These are phyloP conservation scores for Achroia grisella DNA, from an alignment of 1,140 invertebrate genomes.

Conservation along the genomic window DNA sequence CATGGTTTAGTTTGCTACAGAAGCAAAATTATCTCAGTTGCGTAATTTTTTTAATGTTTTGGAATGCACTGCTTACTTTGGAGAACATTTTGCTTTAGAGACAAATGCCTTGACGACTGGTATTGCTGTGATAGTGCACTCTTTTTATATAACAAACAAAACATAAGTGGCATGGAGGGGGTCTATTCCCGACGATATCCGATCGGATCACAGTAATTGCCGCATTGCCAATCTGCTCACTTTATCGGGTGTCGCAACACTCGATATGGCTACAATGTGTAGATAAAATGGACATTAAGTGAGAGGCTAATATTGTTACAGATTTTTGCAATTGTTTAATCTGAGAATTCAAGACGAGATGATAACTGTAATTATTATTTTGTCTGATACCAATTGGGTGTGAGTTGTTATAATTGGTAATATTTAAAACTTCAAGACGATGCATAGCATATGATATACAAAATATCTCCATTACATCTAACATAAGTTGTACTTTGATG, in stretches of 20 bases:
- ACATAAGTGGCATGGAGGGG: slow-evolving; percentile 55
- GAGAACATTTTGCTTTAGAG: slow-evolving; percentile 57
- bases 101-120: slow-evolving; percentile 59
- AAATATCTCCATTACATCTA: no score
- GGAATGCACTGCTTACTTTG: slow-evolving; percentile 44
- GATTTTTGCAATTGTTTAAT: slow-evolving; percentile 22
- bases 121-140: slow-evolving; percentile 50
- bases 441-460: no score
- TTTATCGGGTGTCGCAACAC: slow-evolving; percentile 58
- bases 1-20: slow-evolving; percentile 8
- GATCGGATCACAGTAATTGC: slow-evolving; percentile 66
- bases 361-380: neutral
- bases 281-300: slow-evolving; percentile 48
- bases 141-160: slow-evolving; percentile 72
- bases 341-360: slow-evolving; percentile 2
- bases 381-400: neutral
- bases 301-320: slow-evolving; percentile 36
- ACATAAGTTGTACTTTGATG: no score
- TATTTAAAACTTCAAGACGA: no score
- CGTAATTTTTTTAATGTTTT: slow-evolving; percentile 8
- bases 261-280: slow-evolving; percentile 51
- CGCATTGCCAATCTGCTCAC: slow-evolving; percentile 61
- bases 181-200: slow-evolving; percentile 63
- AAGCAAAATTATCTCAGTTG: slow-evolving; percentile 1
- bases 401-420: no score